Base-by-base conservation (phyloP, 2,888 invertebrate species). In the Ligdia adustata region DNA sequence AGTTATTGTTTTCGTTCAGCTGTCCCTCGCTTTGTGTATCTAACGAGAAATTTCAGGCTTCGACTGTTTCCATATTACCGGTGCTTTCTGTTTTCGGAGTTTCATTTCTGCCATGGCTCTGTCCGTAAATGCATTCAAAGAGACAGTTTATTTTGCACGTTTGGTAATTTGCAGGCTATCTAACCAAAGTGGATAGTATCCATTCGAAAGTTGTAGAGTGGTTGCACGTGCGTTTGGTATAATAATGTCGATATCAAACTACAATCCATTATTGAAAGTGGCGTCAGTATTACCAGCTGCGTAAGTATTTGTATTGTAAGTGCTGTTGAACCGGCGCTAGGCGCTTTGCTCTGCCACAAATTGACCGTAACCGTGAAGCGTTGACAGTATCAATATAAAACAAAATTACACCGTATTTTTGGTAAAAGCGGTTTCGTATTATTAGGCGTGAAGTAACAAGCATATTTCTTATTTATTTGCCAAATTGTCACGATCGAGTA, bases 1-100 rank as follows among this genome's bases (percentile, higher is more conserved):
- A 35, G 53, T 59, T 52, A 61, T 57, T 61, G 61, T 62, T 60
- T 57, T 56, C 54, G 50, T 55, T 46, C 52, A 38, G 52, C 56
- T 58, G 45, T 50, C 46, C 60, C 52, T 55, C 57, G 60, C 59
- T 65, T 64, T 69, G 67, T 73, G 63, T 57, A 53, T 43, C 55
- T 66, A 66, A 70, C 66, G 64, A 69, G 70, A 66, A 69, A 69
- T 72, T 69, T 63, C 55, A 65, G 64, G 62, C 62, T 60, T 56
- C 55, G 57, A 26, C 57, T 52, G 62, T 64, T 63, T 62, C 56
- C 58, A 62, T 66, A 63, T 55, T 53, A 51, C 45, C 39, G 50
- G 39, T 54, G 62, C 68, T 70, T 69, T 75, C 69, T 66, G 60
- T 67, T 74, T 67, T 64, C 66, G 60, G 65, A 66, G 57, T 62